Evolutionary conservation across 2,797 vertebrate genomes (phyloP).

Genomic region (Chloroceryle inda): DNA sequence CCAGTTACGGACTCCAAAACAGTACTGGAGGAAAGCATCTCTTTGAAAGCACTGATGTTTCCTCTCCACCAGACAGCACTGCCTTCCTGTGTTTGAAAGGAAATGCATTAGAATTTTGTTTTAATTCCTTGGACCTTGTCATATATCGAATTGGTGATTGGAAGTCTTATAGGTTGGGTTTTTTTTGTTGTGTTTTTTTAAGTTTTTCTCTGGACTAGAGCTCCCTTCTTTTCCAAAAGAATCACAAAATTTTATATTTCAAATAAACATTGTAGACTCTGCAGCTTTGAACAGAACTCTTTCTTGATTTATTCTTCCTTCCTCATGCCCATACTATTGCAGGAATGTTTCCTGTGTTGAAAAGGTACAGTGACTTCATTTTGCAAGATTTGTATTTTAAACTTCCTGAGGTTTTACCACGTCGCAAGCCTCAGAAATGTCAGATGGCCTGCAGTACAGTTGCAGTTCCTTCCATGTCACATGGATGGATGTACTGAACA

Average conservation of each 20-base stretch:
- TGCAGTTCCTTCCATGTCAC: neutral
- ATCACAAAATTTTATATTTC: neutral
- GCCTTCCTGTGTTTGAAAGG: neutral
- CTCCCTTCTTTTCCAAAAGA: neutral
- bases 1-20: neutral
- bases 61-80: constrained; percentile 47
- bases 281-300: neutral
- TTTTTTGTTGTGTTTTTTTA: neutral
- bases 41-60: neutral
- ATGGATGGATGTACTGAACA: neutral
- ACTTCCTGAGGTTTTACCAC: neutral
- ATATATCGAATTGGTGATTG: neutral
- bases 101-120: neutral
- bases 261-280: neutral
- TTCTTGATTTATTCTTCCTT: neutral
- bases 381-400: neutral
- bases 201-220: neutral
- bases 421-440: neutral
- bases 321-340: neutral
- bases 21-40: neutral
- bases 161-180: neutral
- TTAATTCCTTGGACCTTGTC: neutral
- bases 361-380: neutral
- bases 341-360: neutral
- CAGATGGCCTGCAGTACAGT: neutral